Base-by-base conservation (phyloP, 2,797 vertebrate species). In the Kryptolebias ocellatus region DNA sequence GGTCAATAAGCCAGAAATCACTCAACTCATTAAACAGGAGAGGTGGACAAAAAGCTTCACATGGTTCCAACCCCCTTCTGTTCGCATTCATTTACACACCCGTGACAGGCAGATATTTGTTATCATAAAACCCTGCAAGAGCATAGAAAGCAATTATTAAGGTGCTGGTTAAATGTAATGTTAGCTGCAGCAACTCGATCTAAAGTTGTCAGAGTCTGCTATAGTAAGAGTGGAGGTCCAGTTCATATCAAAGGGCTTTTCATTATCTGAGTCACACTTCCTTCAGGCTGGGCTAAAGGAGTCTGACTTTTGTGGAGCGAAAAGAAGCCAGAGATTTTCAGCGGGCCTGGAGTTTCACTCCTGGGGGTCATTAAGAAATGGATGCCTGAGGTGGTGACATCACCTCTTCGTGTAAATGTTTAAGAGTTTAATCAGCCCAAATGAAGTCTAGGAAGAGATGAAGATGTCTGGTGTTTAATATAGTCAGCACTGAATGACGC, bases 391-490 rank as follows among this genome's bases (percentile, higher is more conserved):
- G 73, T 79, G 49, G 83, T 90, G 87, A 91, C 84, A 89, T 92
- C 87, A 91, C 77, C 82, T 69, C 74, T 84, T 79, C 83, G 83
- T 75, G 67, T 81, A 85, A 90, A 87, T 66, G 70, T 75, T 84
- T 86, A 82, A 70, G 75, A 87, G 68, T 90, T 90, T 81, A 89
- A 90, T 89, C 84, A 89, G 76, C 79, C 78, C 53, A 42, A 53
- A 44, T 44, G 64, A 73, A 80, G 71, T 81, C 75, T 78, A 54
- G 72, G 68, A 77, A 76, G 74, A 82, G 74, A 74, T 78, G 56
- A 64, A 60, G 64, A 66, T 67, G 61, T 75, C 64, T 63, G n/a
- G 17, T 8, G 1, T 68, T 50, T 44, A 39, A 46, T 42, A 34
- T 27, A 62, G 31, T 27, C 24, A 51, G 58, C 53, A 27, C 37